phyloP scores from a whole-genome alignment of 2,797 vertebrate species.

The Carcharodon carcharias region DNA sequence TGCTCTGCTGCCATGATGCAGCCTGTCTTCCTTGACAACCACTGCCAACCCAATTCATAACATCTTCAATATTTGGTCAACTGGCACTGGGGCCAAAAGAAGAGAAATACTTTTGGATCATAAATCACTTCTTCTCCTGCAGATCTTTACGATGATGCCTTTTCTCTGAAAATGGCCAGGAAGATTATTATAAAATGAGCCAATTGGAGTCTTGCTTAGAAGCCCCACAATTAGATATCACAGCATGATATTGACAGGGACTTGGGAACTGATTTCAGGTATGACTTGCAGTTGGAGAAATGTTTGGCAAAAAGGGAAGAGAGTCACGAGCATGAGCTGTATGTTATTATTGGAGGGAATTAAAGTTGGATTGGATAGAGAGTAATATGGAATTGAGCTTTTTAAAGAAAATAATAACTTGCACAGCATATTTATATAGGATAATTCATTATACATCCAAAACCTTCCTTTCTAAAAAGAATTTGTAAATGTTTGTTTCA shows the following conservation, averaged over 20 bases:
- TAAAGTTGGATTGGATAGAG: neutral
- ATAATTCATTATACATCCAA: neutral
- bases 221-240: neutral
- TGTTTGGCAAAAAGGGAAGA: neutral
- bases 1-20: neutral
- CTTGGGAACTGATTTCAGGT: neutral
- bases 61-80: neutral
- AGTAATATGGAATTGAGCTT: neutral
- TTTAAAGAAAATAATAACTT: neutral
- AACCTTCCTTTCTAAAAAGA: neutral
- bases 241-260: neutral
- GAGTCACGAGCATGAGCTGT: neutral
- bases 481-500: neutral
- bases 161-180: neutral
- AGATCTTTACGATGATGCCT: neutral
- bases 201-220: neutral
- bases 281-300: neutral
- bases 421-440: neutral
- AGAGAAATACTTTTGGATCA: neutral
- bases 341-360: neutral
- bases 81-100: neutral
- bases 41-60: neutral
- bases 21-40: neutral
- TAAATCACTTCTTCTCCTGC: neutral
- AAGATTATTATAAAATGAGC: neutral